Conservation (phyloP, 1,140 invertebrate genomes). For the Bombus superbus region DNA sequence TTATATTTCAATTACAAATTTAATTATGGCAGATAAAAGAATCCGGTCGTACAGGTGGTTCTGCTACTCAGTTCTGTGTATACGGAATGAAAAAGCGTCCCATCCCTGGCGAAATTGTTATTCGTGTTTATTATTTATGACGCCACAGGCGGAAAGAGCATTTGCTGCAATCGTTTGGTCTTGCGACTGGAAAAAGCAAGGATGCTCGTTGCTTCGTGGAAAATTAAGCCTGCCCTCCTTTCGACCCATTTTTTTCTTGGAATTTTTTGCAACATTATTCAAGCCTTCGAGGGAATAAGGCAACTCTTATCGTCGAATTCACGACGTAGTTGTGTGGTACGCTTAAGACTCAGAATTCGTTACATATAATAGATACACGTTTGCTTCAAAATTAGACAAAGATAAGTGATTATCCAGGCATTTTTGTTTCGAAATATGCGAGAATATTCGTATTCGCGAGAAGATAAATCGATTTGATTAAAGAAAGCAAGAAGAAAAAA, state of each 20-base stretch:
- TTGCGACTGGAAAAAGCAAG: background rate
- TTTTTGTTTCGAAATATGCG: too few species aligned
- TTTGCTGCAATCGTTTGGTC: conserved; percentile 30
- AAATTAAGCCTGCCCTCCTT: conserved; percentile 28
- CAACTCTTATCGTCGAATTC: background rate
- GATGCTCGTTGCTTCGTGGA: background rate
- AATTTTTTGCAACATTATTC: conserved; percentile 9
- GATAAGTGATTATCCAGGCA: too few species aligned
- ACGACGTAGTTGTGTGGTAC: background rate
- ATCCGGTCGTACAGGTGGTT: conserved; percentile 8
- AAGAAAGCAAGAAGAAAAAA: background rate
- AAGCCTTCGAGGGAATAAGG: background rate
- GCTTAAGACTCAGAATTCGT: too few species aligned
- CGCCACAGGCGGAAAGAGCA: conserved; percentile 38
- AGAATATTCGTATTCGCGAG: too few species aligned
- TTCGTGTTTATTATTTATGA: conserved; percentile 69
- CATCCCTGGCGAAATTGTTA: conserved; percentile 34
- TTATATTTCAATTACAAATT: conserved; percentile 79
- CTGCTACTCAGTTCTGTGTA: too few species aligned
- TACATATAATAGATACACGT: too few species aligned
- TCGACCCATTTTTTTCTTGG: conserved; percentile 1
- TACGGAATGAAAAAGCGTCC: too few species aligned
- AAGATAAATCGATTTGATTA: too few species aligned
- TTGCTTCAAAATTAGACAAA: too few species aligned
- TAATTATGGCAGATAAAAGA: conserved; percentile 77